Conservation (phyloP, 2,888 invertebrate genomes). For the Latrodectus elegans region DNA sequence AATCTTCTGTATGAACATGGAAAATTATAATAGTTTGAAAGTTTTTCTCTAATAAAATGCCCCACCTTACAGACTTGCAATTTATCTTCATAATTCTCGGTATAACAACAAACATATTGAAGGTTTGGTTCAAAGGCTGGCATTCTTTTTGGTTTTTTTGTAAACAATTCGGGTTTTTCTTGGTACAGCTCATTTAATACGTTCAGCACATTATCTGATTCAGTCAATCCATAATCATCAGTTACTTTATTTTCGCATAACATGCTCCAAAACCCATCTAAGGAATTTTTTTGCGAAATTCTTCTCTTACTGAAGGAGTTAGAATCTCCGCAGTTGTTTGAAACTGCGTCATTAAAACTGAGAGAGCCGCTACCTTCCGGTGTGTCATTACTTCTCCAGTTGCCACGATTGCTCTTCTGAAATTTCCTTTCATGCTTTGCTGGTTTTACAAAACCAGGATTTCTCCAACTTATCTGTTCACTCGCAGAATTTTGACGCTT, state of each 20-base stretch:
- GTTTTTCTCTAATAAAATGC: neutral
- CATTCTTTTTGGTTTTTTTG: neutral
- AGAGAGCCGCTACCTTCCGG: no score
- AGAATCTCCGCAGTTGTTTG: no score
- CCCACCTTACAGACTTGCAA: neutral
- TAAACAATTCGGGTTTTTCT: neutral
- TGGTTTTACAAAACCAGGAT: neutral
- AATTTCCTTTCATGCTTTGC: no score
- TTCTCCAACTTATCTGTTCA: neutral
- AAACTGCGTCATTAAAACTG: no score
- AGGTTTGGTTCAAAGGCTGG: no score
- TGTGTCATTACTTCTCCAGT: no score
- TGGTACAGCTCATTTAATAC: neutral
- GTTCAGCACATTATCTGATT: neutral
- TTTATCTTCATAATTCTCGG: neutral
- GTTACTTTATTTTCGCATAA: neutral
- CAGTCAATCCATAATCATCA: neutral
- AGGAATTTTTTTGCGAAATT: neutral
- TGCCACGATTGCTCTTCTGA: no score
- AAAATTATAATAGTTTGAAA: neutral
- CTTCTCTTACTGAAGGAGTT: no score
- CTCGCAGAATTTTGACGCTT: no score
- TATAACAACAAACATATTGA: neutral
- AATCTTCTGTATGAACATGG: neutral
- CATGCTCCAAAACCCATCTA: neutral